Evolutionary conservation across 2,113 vertebrate genomes (phyloP).

Genomic region (Vulpes vulpes): DNA sequence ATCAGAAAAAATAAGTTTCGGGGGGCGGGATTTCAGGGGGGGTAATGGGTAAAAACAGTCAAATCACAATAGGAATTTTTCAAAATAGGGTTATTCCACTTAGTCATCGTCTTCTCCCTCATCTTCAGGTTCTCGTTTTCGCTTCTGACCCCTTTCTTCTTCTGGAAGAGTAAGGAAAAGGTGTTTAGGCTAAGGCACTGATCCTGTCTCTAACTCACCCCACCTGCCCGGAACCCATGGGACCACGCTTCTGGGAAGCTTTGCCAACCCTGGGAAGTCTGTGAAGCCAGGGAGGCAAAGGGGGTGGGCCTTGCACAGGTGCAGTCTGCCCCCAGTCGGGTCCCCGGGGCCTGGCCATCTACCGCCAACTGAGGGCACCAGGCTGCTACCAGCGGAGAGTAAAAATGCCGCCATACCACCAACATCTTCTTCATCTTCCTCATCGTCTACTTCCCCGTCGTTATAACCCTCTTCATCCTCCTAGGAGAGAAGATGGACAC

Average conservation of each 20-base stretch:
- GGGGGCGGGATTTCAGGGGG: slow-evolving; percentile 76
- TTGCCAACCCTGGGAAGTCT: not conserved
- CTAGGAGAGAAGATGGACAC: slow-evolving; percentile 77
- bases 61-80: slow-evolving; percentile 93
- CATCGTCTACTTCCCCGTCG: slow-evolving; percentile 91
- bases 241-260: not conserved
- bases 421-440: slow-evolving; percentile 92
- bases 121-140: slow-evolving; percentile 97
- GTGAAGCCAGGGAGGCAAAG: not conserved
- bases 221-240: not conserved
- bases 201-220: not conserved
- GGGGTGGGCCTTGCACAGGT: not conserved
- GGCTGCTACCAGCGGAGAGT: not conserved
- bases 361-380: accelerated
- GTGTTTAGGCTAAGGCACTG: accelerated
- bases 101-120: slow-evolving; percentile 97
- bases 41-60: slow-evolving; percentile 94
- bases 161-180: slow-evolving; percentile 84
- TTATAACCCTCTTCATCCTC: slow-evolving; percentile 95
- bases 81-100: slow-evolving; percentile 88
- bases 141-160: slow-evolving; percentile 95
- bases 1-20: slow-evolving; percentile 85
- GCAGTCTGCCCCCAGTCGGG: not conserved
- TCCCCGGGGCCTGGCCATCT: not conserved
- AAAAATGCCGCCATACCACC: slow-evolving; percentile 83